A percentile compares a stretch with the other conserved stretches of the same genome.
Evolutionary conservation across 2,888 invertebrate genomes (phyloP).

Genomic region (Limenitis camilla): DNA sequence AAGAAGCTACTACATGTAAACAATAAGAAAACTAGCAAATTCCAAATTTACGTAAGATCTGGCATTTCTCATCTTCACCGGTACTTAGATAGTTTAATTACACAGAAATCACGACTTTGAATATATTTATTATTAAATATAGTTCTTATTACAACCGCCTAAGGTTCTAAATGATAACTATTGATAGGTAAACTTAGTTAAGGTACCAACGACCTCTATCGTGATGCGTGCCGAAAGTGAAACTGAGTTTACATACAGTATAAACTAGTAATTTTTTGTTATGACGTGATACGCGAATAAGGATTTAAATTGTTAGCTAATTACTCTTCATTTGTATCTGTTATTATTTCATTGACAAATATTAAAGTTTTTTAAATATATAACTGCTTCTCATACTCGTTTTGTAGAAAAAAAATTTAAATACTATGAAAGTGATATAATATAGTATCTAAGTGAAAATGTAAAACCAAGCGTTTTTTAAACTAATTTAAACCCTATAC

Average conservation of each 20-base stretch:
- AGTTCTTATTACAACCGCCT: background rate
- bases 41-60: conserved; percentile 17
- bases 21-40: conserved; percentile 1
- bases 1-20: too few species aligned
- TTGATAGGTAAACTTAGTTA: background rate
- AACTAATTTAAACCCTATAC: too few species aligned
- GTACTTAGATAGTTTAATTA: conserved; percentile 21
- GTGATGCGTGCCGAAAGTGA: conserved; percentile 45
- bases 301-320: background rate
- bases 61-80: conserved; percentile 20
- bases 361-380: too few species aligned
- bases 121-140: background rate
- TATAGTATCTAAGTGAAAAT: too few species aligned
- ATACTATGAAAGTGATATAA: too few species aligned
- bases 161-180: conserved; percentile 4
- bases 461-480: too few species aligned
- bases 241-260: conserved; percentile 24
- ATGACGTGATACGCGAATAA: conserved; percentile 13
- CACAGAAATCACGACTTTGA: conserved; percentile 19
- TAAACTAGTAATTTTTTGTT: conserved; percentile 15
- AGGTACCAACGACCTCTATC: conserved; percentile 33
- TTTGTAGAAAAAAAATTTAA: too few species aligned
- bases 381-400: too few species aligned
- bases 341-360: background rate
- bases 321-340: background rate